These are phyloP conservation scores for Lycorma delicatula DNA, from an alignment of 1,140 invertebrate species.

Conservation along the genomic window DNA sequence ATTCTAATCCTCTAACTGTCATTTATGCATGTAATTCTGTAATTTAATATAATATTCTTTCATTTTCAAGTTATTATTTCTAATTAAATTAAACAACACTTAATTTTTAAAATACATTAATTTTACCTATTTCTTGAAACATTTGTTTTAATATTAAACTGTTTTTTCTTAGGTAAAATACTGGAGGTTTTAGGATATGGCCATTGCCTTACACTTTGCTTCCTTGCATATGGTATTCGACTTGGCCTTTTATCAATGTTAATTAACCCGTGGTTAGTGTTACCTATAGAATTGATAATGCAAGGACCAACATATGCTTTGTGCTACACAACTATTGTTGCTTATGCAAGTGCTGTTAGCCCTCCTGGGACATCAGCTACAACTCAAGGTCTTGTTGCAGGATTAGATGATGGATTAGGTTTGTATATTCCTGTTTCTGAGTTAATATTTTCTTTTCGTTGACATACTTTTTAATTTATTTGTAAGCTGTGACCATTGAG, in stretches of 20 bases:
- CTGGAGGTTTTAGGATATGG: constrained; percentile 60
- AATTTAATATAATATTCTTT: too few relatives aligned
- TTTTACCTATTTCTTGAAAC: too few relatives aligned
- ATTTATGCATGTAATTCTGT: too few relatives aligned
- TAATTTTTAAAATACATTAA: too few relatives aligned
- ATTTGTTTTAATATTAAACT: too few relatives aligned
- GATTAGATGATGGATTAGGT: constrained; percentile 73
- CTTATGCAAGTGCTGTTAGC: constrained; percentile 61
- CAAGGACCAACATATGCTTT: constrained; percentile 72
- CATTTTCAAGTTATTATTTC: too few relatives aligned
- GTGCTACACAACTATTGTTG: constrained; percentile 67
- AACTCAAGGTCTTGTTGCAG: constrained; percentile 70
- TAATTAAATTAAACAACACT: too few relatives aligned
- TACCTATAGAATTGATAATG: constrained; percentile 57
- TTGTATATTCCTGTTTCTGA: constrained; percentile 25
- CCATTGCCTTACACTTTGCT: constrained; percentile 58
- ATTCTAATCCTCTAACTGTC: too few relatives aligned
- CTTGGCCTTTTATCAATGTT: constrained; percentile 58
- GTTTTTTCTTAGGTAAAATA: constrained; percentile 58
- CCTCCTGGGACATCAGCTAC: constrained; percentile 71
- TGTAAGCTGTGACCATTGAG: not conserved
- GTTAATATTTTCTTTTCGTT: not conserved
- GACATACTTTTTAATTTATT: not conserved
- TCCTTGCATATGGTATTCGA: constrained; percentile 57
- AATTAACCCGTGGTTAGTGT: constrained; percentile 61